A percentile compares a stretch with the other conserved stretches of the same genome.
Evolutionary conservation across 2,113 vertebrate genomes (phyloP).

Genomic region (Varanus salvator): DNA sequence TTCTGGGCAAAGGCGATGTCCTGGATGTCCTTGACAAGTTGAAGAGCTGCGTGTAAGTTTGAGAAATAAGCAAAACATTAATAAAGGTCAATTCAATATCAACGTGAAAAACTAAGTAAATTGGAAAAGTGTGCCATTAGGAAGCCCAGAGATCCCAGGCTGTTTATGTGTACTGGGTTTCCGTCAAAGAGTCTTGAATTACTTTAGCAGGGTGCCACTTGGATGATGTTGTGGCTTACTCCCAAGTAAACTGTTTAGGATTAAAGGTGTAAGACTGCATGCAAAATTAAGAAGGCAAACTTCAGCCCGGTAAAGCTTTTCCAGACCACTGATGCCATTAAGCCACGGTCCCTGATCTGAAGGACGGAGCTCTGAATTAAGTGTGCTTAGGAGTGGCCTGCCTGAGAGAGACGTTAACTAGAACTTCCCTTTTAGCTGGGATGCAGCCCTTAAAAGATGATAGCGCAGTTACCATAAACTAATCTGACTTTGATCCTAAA

Average conservation of each 20-base stretch:
- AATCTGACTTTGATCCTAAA: neutral
- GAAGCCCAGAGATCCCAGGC: too few species aligned
- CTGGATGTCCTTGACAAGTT: neutral
- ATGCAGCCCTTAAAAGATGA: neutral
- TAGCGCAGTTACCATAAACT: too few species aligned
- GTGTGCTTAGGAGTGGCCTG: neutral
- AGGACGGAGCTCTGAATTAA: neutral
- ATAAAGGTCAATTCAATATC: too few species aligned
- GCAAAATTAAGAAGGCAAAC: neutral
- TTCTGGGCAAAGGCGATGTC: too few species aligned
- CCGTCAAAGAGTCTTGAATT: neutral
- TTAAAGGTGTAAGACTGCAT: neutral
- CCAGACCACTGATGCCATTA: neutral
- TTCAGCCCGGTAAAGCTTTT: neutral
- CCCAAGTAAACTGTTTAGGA: neutral
- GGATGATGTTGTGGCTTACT: neutral
- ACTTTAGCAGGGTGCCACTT: too few species aligned
- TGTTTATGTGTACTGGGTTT: too few species aligned
- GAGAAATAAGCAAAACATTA: too few species aligned
- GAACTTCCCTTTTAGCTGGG: neutral
- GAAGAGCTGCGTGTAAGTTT: neutral
- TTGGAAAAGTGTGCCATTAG: neutral
- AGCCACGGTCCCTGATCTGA: neutral
- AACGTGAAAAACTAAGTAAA: neutral
- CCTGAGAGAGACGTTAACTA: neutral